These are phyloP conservation scores for Psilopsiagon aurifrons DNA, from an alignment of 2,113 vertebrate species.

Conservation along the genomic window DNA sequence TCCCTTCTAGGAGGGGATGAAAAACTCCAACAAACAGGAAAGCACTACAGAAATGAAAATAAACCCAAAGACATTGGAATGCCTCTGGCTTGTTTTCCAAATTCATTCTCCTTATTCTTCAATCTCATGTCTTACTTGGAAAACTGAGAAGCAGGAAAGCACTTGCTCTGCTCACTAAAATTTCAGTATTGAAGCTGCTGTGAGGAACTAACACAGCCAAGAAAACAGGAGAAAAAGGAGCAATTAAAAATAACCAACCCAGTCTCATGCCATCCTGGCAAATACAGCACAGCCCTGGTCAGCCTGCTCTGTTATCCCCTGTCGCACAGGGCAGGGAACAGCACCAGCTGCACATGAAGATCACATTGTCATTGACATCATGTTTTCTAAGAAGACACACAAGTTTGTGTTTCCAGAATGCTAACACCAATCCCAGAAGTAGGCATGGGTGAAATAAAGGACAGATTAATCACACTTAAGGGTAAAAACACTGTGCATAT, in stretches of 20 bases:
- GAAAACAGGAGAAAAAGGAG: background rate
- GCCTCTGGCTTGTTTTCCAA: background rate
- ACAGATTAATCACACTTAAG: background rate
- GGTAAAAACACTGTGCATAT: background rate
- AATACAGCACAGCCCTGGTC: background rate
- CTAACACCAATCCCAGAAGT: background rate
- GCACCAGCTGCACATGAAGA: background rate
- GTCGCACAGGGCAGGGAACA: background rate
- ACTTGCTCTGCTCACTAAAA: background rate
- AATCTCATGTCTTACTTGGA: background rate
- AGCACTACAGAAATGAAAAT: background rate
- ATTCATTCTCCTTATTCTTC: background rate
- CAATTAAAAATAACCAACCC: background rate
- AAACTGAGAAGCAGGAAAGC: background rate
- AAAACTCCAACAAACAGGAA: slow-evolving; percentile 5
- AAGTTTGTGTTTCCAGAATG: background rate
- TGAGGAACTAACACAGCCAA: background rate
- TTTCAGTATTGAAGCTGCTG: background rate
- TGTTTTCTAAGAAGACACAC: background rate
- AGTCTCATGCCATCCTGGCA: background rate
- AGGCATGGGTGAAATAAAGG: background rate
- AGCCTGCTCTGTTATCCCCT: background rate
- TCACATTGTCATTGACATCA: background rate
- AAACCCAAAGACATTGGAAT: background rate
- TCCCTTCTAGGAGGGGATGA: background rate